Base-by-base conservation (phyloP, 1,140 invertebrate genomes). In the Pteromalus puparum region DNA sequence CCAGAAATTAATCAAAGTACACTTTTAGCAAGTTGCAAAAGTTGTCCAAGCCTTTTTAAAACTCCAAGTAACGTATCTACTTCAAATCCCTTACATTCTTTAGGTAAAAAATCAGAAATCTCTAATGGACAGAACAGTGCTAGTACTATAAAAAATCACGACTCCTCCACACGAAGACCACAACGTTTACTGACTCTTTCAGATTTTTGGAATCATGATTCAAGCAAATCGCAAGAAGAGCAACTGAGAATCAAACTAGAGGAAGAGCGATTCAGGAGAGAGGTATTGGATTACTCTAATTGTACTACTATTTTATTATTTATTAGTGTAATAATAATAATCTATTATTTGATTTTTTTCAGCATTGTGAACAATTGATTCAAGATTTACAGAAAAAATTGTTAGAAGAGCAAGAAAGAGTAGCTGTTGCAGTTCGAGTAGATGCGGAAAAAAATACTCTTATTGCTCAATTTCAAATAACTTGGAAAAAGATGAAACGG, bases 281-380 rank as follows among this genome's bases (percentile, higher is more conserved):
- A 96, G 92, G 96, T 96, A 91, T 5, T 21, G 24, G 30, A 38
- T 7, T 26, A 34, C 34, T 83, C 86, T 85, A 88, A 82, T 83
- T 74, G 30, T 21, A 77, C 1, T 10, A 67, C 82, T 68, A 28
- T 42, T 80, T 80, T 74, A 68, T 42, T 68, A 46, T 81, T 81
- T 67, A 26, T 67, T 26, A n/a, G 10, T 70, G 68, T n/a, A 61
- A 61, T 61, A 48, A 0, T 61, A 21, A n/a, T 21, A 61, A 61
- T 42, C 6, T 42, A 42, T n/a, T n/a, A n/a, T 61, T 18, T 61
- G 1, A 6, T 85, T 75, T 53, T 89, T 42, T 93, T 93, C 7
- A 97, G 95, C 96, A 97, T 89, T 96, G 96, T 89, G 96, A 97
- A 91, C 93, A 95, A 85, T 92, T 96, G 84, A 96, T 97, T 65